Evolutionary conservation across 2,888 invertebrate species (phyloP), one percentile per base, ranked within the genome.

Genomic region (Ennomos erosarius): DNA sequence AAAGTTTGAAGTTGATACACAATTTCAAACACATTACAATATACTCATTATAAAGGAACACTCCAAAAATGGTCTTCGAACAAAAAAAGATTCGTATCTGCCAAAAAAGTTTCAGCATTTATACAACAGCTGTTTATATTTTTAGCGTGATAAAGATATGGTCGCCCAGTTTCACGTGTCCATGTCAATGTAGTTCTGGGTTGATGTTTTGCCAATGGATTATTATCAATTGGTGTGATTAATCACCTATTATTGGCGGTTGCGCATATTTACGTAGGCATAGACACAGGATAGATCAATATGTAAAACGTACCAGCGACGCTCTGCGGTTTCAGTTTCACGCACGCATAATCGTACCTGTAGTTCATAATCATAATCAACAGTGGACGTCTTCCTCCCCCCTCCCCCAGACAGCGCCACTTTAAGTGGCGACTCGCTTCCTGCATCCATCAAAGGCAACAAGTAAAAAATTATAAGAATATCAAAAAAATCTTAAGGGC

Each of bases 121-220:
- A 12, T 11, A 13, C 57, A 66, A 59, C 71, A 69, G 70, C 73
- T 69, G 70, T 54, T 64, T 47, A 53, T 79, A 75, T 77, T 71
- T 71, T 68, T 68, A 69, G 72, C 55, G 38, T 48, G 55, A 40
- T 68, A 68, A 65, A 69, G 69, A 64, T 69, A 67, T 69, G 64
- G 59, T 63, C 59, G 56, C n/a, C n/a, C n/a, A 63, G 55, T 67
- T 67, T 62, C 64, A 60, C 60, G 50, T 64, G 57, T 64, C 56
- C 64, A 64, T 76, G 75, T 79, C 80, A 76, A 74, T 75, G 68
- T 68, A 65, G 16, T 64, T 56, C 48, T 55, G 58, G 53, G 72
- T 79, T 79, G 79, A 78, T 71, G 73, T 66, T 13, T 61, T 78
- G 79, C 79, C 79, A 79, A 48, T 34, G 38, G n/a, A 8, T 16